Base-by-base conservation (phyloP, 2,113 vertebrate genomes). In the Nicator chloris region DNA sequence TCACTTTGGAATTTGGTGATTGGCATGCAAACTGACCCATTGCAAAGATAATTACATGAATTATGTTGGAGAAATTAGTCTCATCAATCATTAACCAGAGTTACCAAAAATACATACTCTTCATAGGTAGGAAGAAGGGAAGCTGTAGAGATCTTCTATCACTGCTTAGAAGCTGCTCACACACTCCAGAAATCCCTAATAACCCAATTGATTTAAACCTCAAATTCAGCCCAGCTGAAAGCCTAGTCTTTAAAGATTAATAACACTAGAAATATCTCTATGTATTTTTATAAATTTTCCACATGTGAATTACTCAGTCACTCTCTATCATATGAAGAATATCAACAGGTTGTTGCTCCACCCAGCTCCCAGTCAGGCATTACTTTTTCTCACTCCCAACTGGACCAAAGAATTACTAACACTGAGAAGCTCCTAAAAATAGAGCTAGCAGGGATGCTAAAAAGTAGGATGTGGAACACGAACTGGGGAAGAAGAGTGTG, bases 1-100 rank as follows among this genome's bases (percentile, higher is more conserved):
- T 91, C 63, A 60, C 19, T 86, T 88, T 4, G 3, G 40, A 94
- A 57, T 72, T 44, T 83, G 16, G 47, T 70, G 83, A 72, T n/a
- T 85, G 75, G 15, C 51, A 80, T 59, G 50, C 54, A 92, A 87
- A 91, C 11, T 56, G 85, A 96, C 87, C 79, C 76, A 75, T 31
- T 90, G 56, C 33, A 78, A 76, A 93, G 88, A 86, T 90, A 91
- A 94, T 94, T 96, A 66, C 60, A 59, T 40, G 20, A 82, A 23
- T 24, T 78, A 9, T 75, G 47, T 70, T 93, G 86, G 76, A 75
- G 51, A 87, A 73, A 80, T 63, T 88, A 18, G n/a, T 63, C 47
- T 88, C 56, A 90, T 95, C 51, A 87, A 16, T 90, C 78, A 73
- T 75, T 63, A 94, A 65, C n/a, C 39, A 47, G 21, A 44, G 31